Percentiles rank a stretch among this genome's conserved stretches.
Conservation (phyloP, 2,797 vertebrate species). For the Crocodylus rhombifer region DNA sequence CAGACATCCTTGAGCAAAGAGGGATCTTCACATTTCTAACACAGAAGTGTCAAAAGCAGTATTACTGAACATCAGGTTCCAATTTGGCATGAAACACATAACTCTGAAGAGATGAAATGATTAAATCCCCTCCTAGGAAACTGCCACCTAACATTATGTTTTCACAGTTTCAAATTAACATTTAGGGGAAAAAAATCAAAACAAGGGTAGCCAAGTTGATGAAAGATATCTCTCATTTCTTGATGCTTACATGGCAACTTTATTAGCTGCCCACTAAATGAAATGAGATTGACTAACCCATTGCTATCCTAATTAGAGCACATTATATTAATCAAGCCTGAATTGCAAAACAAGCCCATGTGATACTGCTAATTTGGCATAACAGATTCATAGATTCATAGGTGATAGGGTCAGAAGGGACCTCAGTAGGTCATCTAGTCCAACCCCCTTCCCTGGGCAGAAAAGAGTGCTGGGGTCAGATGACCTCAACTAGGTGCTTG, state of each 20-base stretch:
- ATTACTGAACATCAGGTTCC: constrained; percentile 66
- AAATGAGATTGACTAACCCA: constrained; percentile 45
- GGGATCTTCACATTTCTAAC: constrained; percentile 66
- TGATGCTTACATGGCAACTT: constrained; percentile 31
- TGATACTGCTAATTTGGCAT: constrained; percentile 34
- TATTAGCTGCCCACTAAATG: not conserved
- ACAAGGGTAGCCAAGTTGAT: constrained; percentile 14
- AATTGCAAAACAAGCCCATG: not conserved
- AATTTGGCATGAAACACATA: constrained; percentile 56
- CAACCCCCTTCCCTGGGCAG: not conserved
- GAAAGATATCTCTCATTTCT: constrained; percentile 43
- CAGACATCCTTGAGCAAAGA: constrained; percentile 69
- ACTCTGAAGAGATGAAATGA: constrained; percentile 64
- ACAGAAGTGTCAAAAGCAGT: constrained; percentile 54
- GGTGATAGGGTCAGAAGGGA: too few relatives aligned
- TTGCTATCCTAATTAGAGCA: constrained; percentile 31
- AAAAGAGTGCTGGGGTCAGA: too few relatives aligned
- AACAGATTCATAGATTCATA: constrained; percentile 42
- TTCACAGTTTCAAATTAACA: constrained; percentile 67
- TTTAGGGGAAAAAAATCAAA: constrained; percentile 60
- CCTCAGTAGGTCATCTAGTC: constrained; percentile 49
- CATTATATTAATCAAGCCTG: constrained; percentile 20
- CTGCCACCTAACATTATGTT: constrained; percentile 62
- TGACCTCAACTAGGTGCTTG: too few relatives aligned
- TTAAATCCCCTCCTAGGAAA: constrained; percentile 62